Evolutionary conservation across 2,888 invertebrate species (phyloP).

Genomic region (Andrena marginata): DNA sequence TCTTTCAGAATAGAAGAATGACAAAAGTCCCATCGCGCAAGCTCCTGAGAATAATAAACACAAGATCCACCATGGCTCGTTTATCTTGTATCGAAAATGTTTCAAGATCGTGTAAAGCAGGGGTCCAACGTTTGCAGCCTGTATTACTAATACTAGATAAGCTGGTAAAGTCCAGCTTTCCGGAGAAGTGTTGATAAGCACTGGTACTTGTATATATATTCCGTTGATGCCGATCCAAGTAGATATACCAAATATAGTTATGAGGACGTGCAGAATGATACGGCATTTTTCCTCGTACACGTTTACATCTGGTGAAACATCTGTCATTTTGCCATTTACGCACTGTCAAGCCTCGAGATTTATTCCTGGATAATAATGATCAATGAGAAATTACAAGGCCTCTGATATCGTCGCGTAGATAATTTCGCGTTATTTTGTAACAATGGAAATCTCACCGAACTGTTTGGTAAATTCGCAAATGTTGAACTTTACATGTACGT

Average conservation of each 20-base stretch:
- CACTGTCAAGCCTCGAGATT: background rate
- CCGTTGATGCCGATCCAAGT: conserved; percentile 96
- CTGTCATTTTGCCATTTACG: conserved; percentile 32
- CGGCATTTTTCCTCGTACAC: background rate
- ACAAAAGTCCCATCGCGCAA: conserved; percentile 87
- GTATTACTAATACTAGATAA: conserved; percentile 92
- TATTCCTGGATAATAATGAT: conserved; percentile 25
- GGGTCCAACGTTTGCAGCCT: conserved; percentile 92
- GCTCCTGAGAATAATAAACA: conserved; percentile 86
- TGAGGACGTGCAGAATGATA: conserved; percentile 88
- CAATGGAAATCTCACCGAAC: conserved; percentile 34
- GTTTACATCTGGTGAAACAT: conserved; percentile 14
- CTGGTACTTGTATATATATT: conserved; percentile 93
- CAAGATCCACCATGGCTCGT: conserved; percentile 87
- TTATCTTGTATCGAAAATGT: conserved; percentile 84
- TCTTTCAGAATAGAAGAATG: conserved; percentile 88
- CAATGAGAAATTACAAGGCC: conserved; percentile 2
- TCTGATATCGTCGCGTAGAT: background rate
- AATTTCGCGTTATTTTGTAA: background rate
- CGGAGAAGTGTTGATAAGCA: conserved; percentile 91
- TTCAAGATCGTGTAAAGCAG: conserved; percentile 87
- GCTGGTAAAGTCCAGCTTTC: conserved; percentile 95
- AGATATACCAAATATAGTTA: conserved; percentile 91
- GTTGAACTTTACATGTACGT: background rate
- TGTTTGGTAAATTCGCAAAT: conserved; percentile 1